Percentiles rank a stretch among this genome's conserved stretches.
These are phyloP conservation scores for Isoperla grammatica DNA, from an alignment of 2,888 invertebrate genomes.

Conservation along the genomic window DNA sequence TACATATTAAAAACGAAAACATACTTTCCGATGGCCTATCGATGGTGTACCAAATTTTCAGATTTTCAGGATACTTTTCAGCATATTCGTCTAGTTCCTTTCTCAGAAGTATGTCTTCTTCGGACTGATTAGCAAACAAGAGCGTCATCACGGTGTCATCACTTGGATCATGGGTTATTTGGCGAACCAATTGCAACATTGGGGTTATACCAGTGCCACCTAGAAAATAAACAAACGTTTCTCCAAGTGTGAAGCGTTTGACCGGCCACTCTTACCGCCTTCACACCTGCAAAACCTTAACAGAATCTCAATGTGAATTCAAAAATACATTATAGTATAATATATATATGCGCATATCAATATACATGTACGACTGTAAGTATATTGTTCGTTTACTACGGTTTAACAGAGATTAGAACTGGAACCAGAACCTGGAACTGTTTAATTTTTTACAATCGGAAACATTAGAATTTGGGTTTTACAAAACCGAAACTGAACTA, in stretches of 20 bases:
- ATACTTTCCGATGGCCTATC: conserved; percentile 49
- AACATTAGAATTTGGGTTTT: no score
- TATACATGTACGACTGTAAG: no score
- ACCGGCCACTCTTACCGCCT: not conserved
- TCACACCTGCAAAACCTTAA: no score
- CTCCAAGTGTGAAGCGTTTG: not conserved
- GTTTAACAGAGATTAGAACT: no score
- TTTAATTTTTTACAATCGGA: no score
- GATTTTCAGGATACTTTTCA: conserved; percentile 43
- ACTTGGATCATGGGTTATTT: conserved; percentile 48
- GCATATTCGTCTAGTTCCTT: conserved; percentile 49
- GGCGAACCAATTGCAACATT: conserved; percentile 54
- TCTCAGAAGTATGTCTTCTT: conserved; percentile 53
- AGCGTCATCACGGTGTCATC: conserved; percentile 49
- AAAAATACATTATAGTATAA: no score
- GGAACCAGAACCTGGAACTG: no score
- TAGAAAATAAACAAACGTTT: conserved; percentile 28
- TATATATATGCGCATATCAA: no score
- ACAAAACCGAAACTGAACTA: no score
- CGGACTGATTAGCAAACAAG: conserved; percentile 58
- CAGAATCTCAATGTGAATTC: no score
- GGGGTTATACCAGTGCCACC: conserved; percentile 54
- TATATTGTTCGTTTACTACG: no score
- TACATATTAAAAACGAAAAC: not conserved
- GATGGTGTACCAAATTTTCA: conserved; percentile 54